These are phyloP conservation scores for Brachystomella parvula DNA, from an alignment of 1,140 invertebrate genomes.

Conservation along the genomic window DNA sequence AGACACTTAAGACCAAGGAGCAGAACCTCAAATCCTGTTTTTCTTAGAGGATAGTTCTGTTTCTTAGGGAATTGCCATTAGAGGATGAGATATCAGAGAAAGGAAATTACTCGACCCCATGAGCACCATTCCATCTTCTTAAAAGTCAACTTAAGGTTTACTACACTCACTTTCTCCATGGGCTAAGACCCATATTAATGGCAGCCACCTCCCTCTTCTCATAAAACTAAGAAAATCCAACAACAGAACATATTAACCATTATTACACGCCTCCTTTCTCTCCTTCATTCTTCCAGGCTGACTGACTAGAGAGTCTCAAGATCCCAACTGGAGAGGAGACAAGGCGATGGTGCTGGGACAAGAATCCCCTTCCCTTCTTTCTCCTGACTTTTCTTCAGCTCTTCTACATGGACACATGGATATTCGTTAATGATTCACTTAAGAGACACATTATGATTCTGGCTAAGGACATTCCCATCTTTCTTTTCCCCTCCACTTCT, in stretches of 20 bases:
- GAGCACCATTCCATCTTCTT: not conserved
- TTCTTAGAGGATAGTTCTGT: not conserved
- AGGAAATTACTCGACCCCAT: not conserved
- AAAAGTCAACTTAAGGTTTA: not conserved
- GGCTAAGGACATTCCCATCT: not conserved
- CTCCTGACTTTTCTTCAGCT: not conserved
- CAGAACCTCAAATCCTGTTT: not conserved
- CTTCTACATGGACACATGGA: not conserved
- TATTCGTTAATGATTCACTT: conserved; percentile 14
- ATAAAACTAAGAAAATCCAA: not conserved
- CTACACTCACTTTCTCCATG: not conserved
- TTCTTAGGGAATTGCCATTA: not conserved
- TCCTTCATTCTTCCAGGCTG: not conserved
- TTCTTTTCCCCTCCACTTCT: not conserved
- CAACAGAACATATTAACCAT: too few species aligned
- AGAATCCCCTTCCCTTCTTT: not conserved
- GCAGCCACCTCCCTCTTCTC: too few species aligned
- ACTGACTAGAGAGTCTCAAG: not conserved
- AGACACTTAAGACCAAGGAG: too few species aligned
- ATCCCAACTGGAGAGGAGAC: not conserved
- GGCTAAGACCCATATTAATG: too few species aligned
- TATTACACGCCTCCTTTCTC: not conserved
- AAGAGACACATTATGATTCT: conserved; percentile 5
- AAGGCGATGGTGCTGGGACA: not conserved
- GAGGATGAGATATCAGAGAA: not conserved